phyloP scores from a whole-genome alignment of 2,888 invertebrate species.

The Formica aserva region DNA sequence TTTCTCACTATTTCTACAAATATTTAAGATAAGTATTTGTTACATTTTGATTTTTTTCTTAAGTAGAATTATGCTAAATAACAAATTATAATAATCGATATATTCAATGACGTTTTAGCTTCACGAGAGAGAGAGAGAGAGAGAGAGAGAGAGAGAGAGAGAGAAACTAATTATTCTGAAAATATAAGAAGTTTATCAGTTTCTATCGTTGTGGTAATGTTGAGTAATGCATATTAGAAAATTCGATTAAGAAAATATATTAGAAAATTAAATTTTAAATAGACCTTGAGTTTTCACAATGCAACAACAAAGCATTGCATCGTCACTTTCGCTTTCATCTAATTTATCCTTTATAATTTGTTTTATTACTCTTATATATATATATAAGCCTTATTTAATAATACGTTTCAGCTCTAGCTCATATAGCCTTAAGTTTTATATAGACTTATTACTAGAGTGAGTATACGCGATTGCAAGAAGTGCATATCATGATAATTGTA shows the following conservation, averaged over 20 bases:
- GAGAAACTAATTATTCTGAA: not conserved
- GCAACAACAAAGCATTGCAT: not conserved
- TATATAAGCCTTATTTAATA: not conserved
- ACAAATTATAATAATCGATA: not conserved
- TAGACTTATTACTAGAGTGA: not conserved
- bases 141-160: too few relatives aligned
- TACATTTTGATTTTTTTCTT: not conserved
- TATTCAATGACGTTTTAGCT: not conserved
- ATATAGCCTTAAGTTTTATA: not conserved
- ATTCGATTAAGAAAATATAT: not conserved
- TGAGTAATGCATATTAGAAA: not conserved
- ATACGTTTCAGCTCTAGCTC: not conserved
- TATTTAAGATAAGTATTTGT: not conserved
- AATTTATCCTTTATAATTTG: constrained; percentile 2
- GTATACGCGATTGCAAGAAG: not conserved
- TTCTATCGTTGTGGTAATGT: not conserved
- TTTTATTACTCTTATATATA: constrained; percentile 3
- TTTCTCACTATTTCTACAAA: not conserved
- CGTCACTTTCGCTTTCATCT: constrained; percentile 10
- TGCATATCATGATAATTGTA: not conserved
- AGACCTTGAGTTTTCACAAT: not conserved
- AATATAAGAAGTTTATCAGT: not conserved
- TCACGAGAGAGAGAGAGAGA: not conserved
- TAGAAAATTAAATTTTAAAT: not conserved
- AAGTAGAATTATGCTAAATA: not conserved